Evolutionary conservation across 2,797 vertebrate species (phyloP), one percentile per base, ranked within the genome.

Genomic region (Chelidonichthys spinosus): DNA sequence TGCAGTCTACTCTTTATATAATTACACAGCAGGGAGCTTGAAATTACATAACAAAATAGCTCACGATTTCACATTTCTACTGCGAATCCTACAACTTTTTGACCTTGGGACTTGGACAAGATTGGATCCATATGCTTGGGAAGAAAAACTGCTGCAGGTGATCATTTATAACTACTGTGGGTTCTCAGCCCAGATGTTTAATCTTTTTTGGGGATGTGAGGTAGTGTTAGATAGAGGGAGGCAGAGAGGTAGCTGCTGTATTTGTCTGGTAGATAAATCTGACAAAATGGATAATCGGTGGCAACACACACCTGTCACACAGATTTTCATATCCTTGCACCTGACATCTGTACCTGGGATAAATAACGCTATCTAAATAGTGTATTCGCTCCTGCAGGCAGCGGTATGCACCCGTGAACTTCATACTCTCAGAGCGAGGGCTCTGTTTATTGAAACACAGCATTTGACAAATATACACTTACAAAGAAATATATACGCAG

Each of bases 211-310:
- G 11, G 36, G 37, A 1, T n/a, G 55, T 39, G 13, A 4, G 33
- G 3, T 32, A 32, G 11, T 52, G 44, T 36, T 70, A 17, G 43
- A 66, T 18, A n/a, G 55, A 39, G 17, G 39, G 33, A 2, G 6
- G 42, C 13, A 5, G 53, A 13, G 50, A 72, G 14, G 49, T 52
- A 44, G 55, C 65, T 18, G 66, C 58, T 50, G 17, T 43, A 58
- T 75, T 65, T 58, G 40, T 64, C 52, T 2, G 4, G 11, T 67
- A 73, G 72, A 76, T 79, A 76, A 82, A 79, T 67, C 56, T 76
- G 72, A 67, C 68, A 66, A 63, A 82, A 42, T 5, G 10, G 50
- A 62, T 78, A 72, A 78, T 63, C 7, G 3, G 42, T 32, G 32
- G 61, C 72, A 69, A 33, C 46, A 60, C 69, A 65, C 54, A 69